phyloP scores from a whole-genome alignment of 2,888 invertebrate genomes.

The Calliphora vomitoria region DNA sequence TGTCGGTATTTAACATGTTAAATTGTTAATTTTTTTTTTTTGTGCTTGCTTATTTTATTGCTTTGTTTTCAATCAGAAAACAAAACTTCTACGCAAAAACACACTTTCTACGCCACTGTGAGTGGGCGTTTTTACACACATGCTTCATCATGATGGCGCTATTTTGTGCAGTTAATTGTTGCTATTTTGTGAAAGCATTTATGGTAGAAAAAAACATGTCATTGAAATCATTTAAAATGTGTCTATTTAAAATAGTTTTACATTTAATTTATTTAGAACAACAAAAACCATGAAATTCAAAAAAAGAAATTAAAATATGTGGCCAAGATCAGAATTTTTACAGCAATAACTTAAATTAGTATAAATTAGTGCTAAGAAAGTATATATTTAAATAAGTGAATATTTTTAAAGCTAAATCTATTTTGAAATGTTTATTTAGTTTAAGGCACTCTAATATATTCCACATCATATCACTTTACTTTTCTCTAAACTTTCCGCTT shows the following conservation, averaged over 20 bases:
- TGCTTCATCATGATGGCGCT: neutral
- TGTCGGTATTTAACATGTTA: neutral
- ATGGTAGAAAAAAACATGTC: constrained; percentile 19
- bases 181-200: constrained; percentile 32
- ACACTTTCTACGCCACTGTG: constrained; percentile 46
- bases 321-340: neutral
- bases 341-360: neutral
- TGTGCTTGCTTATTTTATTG: neutral
- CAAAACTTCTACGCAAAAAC: neutral
- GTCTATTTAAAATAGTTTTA: constrained; percentile 31
- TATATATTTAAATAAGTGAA: neutral
- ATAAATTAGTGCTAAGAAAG: neutral
- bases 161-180: constrained; percentile 19
- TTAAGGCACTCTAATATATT: too few species aligned
- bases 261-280: neutral
- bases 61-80: neutral
- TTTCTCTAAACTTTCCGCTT: neutral
- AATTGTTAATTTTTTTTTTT: neutral
- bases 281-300: neutral
- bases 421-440: too few species aligned
- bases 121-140: constrained; percentile 45
- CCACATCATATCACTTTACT: too few species aligned
- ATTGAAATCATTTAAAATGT: constrained; percentile 53
- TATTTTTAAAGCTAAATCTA: too few species aligned
- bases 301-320: neutral